Evolutionary conservation across 2,113 vertebrate species (phyloP), one percentile per base, ranked within the genome.

Genomic region (Acanthisitta chloris): DNA sequence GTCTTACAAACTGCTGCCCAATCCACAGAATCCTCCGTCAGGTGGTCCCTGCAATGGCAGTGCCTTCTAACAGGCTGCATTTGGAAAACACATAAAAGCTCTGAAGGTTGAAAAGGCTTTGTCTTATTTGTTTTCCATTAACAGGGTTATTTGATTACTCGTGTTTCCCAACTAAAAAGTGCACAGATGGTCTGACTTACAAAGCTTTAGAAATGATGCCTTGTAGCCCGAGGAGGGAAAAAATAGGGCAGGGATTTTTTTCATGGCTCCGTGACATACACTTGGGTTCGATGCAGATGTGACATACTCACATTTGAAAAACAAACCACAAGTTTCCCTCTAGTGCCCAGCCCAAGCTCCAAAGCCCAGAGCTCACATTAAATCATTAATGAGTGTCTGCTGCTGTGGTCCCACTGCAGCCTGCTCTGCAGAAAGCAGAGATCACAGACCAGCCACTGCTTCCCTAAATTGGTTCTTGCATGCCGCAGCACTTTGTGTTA

Each of bases 181-280:
- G 84, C 91, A 91, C 96, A 96, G 95, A 96, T 94, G 94, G 95
- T 85, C 89, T 89, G 86, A 94, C 46, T 92, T 96, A 81, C 20
- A 66, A 66, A 91, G 91, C 93, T 94, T 94, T 81, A 85, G 57
- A 72, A 95, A 84, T 54, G 25, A 87, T 19, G 36, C 86, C 54
- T 94, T 20, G 0, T 46, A 92, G 94, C 90, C 57, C 81, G 54
- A 70, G 64, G 71, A 55, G 7, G 7, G 3, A 34, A 82, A 54
- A 97, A 89, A 48, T 36, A 93, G 94, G 88, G 74, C 94, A 94
- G 72, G 59, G 74, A 86, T 51, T 86, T 88, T 88, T 79, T 90
- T 70, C 79, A 90, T 8, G 92, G 92, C 64, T 93, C 51, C 21
- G 40, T 14, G 33, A 83, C 95, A 96, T 43, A 45, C 1, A 0